A percentile compares a stretch with the other conserved stretches of the same genome.
These are phyloP conservation scores for Gallinago solitaria DNA, from an alignment of 2,797 vertebrate genomes.

Conservation along the genomic window DNA sequence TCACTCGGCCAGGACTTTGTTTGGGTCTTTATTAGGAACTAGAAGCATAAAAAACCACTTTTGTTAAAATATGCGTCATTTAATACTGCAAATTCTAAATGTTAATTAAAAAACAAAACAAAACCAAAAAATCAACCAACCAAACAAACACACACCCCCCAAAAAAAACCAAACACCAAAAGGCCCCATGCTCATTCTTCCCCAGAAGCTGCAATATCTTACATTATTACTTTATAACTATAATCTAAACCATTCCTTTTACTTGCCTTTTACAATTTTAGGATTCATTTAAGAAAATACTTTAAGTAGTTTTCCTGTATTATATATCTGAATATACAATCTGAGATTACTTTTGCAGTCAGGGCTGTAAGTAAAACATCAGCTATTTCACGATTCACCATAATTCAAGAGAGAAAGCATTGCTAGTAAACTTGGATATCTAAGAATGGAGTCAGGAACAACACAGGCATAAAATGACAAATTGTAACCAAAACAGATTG, in stretches of 20 bases:
- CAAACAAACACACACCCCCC: too few species aligned
- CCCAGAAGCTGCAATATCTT: background rate
- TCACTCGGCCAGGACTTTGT: background rate
- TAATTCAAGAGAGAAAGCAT: background rate
- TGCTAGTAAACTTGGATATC: background rate
- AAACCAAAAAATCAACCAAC: too few species aligned
- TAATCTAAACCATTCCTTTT: background rate
- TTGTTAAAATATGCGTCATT: background rate
- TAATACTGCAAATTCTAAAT: background rate
- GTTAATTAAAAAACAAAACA: background rate
- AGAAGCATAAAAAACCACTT: background rate
- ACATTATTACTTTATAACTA: background rate
- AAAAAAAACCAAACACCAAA: background rate
- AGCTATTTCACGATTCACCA: background rate
- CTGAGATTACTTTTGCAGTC: background rate
- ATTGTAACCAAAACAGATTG: background rate
- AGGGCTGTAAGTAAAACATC: background rate
- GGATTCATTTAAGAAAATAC: background rate
- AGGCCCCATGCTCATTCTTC: rapidly evolving
- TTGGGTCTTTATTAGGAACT: background rate
- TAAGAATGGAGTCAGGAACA: background rate
- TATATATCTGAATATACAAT: background rate
- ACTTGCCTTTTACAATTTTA: background rate
- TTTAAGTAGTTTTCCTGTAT: background rate
- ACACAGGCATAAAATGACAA: background rate